Base-by-base conservation (phyloP, 2,888 invertebrate genomes). In the Xestia xanthographa region DNA sequence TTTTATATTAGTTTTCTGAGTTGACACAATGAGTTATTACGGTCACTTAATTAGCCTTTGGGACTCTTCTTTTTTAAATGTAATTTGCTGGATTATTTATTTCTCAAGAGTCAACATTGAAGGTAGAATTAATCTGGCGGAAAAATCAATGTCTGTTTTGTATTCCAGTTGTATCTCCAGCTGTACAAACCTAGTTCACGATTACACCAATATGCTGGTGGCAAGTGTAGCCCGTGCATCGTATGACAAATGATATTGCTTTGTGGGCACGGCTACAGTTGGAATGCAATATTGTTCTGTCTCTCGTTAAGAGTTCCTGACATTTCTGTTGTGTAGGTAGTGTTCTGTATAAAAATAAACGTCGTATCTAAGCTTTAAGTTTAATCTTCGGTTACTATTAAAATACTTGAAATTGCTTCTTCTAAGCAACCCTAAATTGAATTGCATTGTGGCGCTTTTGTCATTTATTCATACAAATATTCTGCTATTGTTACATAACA, bases 261-360 rank as follows among this genome's bases (percentile, higher is more conserved):
- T 90, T 90, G 90, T 89, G 80, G 83, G 83, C 83, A 75, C 83
- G 63, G 82, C 75, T 87, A 83, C 88, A 81, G 90, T 84, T 82
- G 92, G 94, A 95, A 94, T 94, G 95, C 93, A 94, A 95, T 95
- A 94, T 93, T 90, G 92, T 91, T 87, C 83, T 86, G 81, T 88
- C 84, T 82, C 88, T 87, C 82, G 91, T 89, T 90, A 87, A 86
- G 88, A 90, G 89, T 89, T 87, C 88, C 88, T 90, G 89, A 88
- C 90, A 88, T 89, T 86, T 86, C 85, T 88, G 86, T 87, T 87
- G 76, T 73, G 66, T 79, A 62, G 76, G 58, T 67, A 38, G 74
- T 66, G 41, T 29, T 74, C 53, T 77, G 66, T 80, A 50, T 62
- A 53, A 66, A 82, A 84, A 78, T 79, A 79, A 78, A 82, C 70